Evolutionary conservation across 2,113 vertebrate genomes (phyloP).

Genomic region (Natator depressus): DNA sequence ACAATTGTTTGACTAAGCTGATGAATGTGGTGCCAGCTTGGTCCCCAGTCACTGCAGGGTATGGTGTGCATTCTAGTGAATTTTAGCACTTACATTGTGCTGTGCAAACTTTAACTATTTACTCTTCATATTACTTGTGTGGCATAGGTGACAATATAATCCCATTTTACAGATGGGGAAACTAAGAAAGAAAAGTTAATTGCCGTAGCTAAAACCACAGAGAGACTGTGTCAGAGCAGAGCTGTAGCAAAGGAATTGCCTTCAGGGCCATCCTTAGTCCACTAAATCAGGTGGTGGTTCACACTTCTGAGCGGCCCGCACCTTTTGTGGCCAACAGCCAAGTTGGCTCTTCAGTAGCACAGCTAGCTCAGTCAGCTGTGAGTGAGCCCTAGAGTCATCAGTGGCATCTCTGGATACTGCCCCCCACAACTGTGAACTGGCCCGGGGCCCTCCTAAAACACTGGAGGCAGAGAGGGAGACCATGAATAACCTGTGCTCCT

Average conservation of each 20-base stretch:
- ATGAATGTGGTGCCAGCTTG: neutral
- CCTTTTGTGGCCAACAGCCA: neutral
- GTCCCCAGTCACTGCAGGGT: neutral
- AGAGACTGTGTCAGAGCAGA: neutral
- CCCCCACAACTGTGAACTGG: neutral
- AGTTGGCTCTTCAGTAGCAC: neutral
- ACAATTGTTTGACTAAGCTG: neutral
- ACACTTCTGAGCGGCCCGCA: fast-evolving
- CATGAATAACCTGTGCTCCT: neutral
- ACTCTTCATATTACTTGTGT: too few relatives aligned
- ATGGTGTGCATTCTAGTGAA: neutral
- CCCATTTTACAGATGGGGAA: constrained; percentile 43
- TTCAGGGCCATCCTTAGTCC: neutral
- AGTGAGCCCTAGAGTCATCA: neutral
- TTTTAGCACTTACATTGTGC: neutral
- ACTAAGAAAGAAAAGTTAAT: neutral
- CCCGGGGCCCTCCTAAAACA: neutral
- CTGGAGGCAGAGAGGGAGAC: neutral
- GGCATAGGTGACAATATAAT: too few relatives aligned
- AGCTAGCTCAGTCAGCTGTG: neutral
- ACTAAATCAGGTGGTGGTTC: neutral
- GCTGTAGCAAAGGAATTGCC: neutral
- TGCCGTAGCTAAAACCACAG: neutral
- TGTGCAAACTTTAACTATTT: too few relatives aligned
- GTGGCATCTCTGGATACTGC: too few relatives aligned